Conservation (phyloP, 53 echinoderm and acorn worm genomes). For the Astropecten irregularis region DNA sequence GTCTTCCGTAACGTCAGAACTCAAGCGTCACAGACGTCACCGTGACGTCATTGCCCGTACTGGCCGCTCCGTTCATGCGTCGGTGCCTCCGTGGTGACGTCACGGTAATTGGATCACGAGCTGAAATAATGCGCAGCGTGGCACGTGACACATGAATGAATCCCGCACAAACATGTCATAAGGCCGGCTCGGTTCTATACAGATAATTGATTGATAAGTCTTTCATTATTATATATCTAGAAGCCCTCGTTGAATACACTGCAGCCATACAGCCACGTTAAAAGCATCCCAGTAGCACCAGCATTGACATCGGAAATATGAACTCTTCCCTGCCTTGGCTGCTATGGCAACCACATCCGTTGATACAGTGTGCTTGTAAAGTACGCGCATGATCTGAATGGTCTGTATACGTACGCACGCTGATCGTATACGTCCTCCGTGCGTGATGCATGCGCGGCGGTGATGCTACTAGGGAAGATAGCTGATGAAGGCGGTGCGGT, state of each 20-base stretch:
- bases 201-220: constrained; percentile 5
- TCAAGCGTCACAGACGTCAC: constrained; percentile 13
- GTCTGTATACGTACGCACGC: not conserved
- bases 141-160: constrained; percentile 16
- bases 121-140: constrained; percentile 9
- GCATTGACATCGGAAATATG: constrained; percentile 47
- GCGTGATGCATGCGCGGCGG: not conserved
- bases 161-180: too few species aligned
- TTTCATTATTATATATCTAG: not conserved
- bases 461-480: not conserved
- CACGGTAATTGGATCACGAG: constrained; percentile 37
- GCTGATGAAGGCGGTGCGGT: constrained; percentile 9
- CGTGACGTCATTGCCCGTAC: constrained; percentile 30
- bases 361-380: constrained; percentile 4
- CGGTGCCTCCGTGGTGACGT: constrained; percentile 8
- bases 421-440: too few species aligned
- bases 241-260: too few species aligned
- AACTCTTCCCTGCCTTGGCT: constrained; percentile 47
- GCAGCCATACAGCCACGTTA: not conserved
- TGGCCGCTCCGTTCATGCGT: not conserved
- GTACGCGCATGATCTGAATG: not conserved
- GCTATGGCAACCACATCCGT: constrained; percentile 19
- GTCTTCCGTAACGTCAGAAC: constrained; percentile 19
- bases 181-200: too few species aligned
- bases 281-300: too few species aligned